Base-by-base conservation (phyloP, 2,888 invertebrate genomes). In the Caenorhabditis sp. region DNA sequence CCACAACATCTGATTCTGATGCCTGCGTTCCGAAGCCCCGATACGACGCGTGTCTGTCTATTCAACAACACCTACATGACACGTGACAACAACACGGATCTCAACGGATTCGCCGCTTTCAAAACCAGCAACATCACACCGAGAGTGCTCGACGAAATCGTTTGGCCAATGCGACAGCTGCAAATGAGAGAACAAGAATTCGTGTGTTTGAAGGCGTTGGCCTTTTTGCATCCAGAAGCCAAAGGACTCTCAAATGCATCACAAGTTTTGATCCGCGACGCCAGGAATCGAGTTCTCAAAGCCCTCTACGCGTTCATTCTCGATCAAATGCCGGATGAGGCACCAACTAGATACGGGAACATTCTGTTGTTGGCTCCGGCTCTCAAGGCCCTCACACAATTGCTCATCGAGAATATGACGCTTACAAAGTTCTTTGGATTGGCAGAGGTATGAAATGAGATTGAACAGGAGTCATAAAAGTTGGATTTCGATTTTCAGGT, bases 161-260 rank as follows among this genome's bases (percentile, higher is more conserved):
- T 99, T 73, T 95, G 95, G 93, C 98, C 98, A 56, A 95, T 99
- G 93, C 95, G 96, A 61, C 97, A 98, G 92, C 96, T 98, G 73
- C 96, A 97, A 93, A 96, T 99, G 90, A 97, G 98, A 93, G 98
- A 98, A 93, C 96, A 97, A 0, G 99, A 99, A 94, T 96, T 98
- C 93, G 97, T 98, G 74, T 98, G 98, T 93, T 95, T 99, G 88
- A 99, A 98, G 56, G 84, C 98, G 68, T 95, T 99, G 92, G 97
- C 99, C 68, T 99, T 99, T 94, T 97, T 99, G 92, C 98, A 99
- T 94, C 98, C 98, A 19, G 91, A 92, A 75, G 91, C 91, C 7
- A 91, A 91, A 54, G 85, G 86, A 8, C 86, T 91, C 22, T 83
- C 88, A 16, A 58, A 70, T 19, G 38, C 70, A 6, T 85, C 89